Percentiles rank a stretch among this genome's conserved stretches.
Evolutionary conservation across 1,140 invertebrate genomes (phyloP).

Genomic region (Magallana gigas): DNA sequence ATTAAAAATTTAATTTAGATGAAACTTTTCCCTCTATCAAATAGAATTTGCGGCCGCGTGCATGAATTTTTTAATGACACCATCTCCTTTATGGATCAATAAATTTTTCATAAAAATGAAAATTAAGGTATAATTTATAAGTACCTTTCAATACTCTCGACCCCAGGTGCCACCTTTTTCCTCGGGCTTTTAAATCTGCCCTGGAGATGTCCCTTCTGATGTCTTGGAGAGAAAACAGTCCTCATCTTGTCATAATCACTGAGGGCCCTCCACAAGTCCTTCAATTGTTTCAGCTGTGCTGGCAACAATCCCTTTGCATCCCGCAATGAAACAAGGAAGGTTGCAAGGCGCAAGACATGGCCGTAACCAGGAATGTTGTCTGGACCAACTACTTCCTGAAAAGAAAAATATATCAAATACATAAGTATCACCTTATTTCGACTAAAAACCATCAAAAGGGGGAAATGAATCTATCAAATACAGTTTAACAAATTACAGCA

Average conservation of each 20-base stretch:
- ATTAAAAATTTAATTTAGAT: too few species aligned
- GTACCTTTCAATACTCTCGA: slow-evolving; percentile 30
- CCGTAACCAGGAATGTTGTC: slow-evolving; percentile 47
- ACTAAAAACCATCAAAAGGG: too few species aligned
- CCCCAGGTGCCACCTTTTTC: slow-evolving; percentile 45
- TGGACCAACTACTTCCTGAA: slow-evolving; percentile 32
- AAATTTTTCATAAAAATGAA: too few species aligned
- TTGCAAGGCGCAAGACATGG: slow-evolving; percentile 3
- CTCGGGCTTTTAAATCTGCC: slow-evolving; percentile 43
- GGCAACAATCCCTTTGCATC: background rate
- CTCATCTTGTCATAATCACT: slow-evolving; percentile 37
- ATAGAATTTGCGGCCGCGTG: too few species aligned
- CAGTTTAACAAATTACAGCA: too few species aligned
- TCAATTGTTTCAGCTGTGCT: background rate
- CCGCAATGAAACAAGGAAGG: slow-evolving; percentile 20
- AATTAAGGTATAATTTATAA: too few species aligned
- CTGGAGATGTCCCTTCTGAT: background rate
- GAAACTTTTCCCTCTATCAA: too few species aligned
- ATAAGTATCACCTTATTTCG: background rate
- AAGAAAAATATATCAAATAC: slow-evolving; percentile 19
- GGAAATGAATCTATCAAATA: too few species aligned
- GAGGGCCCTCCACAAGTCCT: slow-evolving; percentile 2
- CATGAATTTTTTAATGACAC: too few species aligned
- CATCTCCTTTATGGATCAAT: too few species aligned
- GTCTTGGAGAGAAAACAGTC: slow-evolving; percentile 32